A percentile compares a stretch with the other conserved stretches of the same genome.
phyloP scores from a whole-genome alignment of 2,888 invertebrate species.

The Lithophane leautieri region DNA sequence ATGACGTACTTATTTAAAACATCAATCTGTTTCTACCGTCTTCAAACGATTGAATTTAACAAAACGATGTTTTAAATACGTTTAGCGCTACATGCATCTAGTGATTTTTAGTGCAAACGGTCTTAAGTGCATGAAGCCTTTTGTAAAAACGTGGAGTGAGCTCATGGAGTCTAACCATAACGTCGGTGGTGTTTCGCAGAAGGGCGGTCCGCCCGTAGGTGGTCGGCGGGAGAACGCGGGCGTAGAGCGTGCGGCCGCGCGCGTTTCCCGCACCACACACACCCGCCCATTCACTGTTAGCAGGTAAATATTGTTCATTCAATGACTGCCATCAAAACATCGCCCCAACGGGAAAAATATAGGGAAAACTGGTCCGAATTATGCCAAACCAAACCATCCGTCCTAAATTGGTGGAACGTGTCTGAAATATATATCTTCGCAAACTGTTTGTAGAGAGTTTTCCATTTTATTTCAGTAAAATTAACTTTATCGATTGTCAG shows the following conservation, averaged over 20 bases:
- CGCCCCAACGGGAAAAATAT: neutral
- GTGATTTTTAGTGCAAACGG: neutral
- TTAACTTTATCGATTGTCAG: neutral
- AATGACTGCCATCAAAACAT: conserved; percentile 5
- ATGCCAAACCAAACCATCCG: neutral
- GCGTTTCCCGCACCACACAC: conserved; percentile 89
- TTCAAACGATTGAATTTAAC: neutral
- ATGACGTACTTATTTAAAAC: neutral
- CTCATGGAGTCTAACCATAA: conserved; percentile 2
- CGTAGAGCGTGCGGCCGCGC: conserved; percentile 87
- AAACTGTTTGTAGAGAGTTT: conserved; percentile 11
- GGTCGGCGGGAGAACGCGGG: conserved; percentile 90
- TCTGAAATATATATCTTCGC: neutral
- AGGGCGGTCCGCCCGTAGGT: conserved; percentile 89
- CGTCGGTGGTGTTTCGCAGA: conserved; percentile 71
- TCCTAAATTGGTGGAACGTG: neutral
- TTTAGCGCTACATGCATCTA: neutral
- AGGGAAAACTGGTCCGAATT: neutral
- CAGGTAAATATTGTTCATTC: conserved; percentile 80
- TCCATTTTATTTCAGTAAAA: neutral
- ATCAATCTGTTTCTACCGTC: neutral
- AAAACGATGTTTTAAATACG: too few relatives aligned
- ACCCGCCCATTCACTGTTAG: conserved; percentile 91
- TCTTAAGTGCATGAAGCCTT: neutral
- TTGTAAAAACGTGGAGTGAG: neutral